phyloP scores from a whole-genome alignment of 2,797 vertebrate species.

The Myripristis murdjan region DNA sequence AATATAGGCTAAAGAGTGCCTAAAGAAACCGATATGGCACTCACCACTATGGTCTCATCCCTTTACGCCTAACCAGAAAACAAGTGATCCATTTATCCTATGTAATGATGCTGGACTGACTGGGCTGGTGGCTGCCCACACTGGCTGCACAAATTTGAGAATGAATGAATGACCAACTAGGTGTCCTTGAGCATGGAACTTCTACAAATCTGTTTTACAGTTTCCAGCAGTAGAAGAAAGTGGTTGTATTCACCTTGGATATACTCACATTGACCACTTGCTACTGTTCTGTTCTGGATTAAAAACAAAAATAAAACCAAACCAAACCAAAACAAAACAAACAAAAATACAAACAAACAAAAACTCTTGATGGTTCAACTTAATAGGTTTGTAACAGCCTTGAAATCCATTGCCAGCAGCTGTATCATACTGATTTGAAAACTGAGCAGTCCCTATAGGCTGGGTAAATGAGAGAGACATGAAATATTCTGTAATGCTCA shows the following conservation, averaged over 20 bases:
- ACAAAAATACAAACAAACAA: no score
- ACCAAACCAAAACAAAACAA: no score
- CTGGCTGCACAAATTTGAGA: no score
- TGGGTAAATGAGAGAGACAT: not conserved
- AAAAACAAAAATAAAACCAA: no score
- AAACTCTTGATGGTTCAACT: no score
- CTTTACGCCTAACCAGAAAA: not conserved
- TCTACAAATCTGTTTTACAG: not conserved
- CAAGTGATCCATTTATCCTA: not conserved
- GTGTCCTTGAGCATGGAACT: not conserved
- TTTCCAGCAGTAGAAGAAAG: no score
- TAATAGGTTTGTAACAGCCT: not conserved
- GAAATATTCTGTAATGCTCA: not conserved
- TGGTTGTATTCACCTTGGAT: no score
- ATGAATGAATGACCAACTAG: not conserved
- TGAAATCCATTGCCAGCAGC: no score
- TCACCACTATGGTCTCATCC: not conserved
- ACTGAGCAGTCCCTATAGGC: not conserved
- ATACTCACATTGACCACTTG: no score
- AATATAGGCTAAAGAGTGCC: no score
- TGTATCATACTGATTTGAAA: not conserved
- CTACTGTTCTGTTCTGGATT: no score
- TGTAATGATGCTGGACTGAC: not conserved
- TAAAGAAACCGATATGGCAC: conserved; percentile 1
- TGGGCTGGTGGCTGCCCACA: not conserved